phyloP scores from a whole-genome alignment of 1,140 invertebrate genomes.

The Ericerus pela region DNA sequence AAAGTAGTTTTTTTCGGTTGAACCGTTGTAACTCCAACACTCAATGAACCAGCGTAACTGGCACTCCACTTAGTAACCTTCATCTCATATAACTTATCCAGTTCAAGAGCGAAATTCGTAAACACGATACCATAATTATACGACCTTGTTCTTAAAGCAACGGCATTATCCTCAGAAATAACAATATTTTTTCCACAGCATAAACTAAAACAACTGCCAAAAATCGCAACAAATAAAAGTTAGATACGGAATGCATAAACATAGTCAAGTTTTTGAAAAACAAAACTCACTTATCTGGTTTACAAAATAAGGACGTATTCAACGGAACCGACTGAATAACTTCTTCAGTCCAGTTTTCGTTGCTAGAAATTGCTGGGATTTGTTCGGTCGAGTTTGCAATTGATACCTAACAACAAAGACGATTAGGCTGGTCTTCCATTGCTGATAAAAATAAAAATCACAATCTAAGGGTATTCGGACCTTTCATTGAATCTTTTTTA shows the following conservation, averaged over 20 bases:
- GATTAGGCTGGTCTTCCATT: neutral
- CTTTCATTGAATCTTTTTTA: no score
- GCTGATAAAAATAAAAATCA: neutral
- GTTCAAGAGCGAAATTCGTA: constrained; percentile 50
- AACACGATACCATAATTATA: constrained; percentile 52
- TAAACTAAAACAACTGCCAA: constrained; percentile 43
- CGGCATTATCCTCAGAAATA: constrained; percentile 46
- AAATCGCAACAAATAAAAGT: no score
- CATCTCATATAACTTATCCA: constrained; percentile 61
- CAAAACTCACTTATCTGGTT: no score
- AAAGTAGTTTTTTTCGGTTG: constrained; percentile 32
- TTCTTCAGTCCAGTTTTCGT: constrained; percentile 1
- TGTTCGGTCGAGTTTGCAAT: neutral
- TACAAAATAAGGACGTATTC: neutral
- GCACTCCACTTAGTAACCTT: constrained; percentile 41
- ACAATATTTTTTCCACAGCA: constrained; percentile 59
- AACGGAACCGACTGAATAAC: neutral
- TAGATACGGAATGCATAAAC: no score
- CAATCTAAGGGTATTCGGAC: no score
- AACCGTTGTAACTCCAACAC: constrained; percentile 58
- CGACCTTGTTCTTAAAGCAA: constrained; percentile 46
- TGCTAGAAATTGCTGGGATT: neutral
- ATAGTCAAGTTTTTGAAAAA: neutral
- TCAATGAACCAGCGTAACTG: constrained; percentile 57
- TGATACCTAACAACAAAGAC: neutral